A percentile compares a stretch with the other conserved stretches of the same genome.
phyloP scores from a whole-genome alignment of 2,113 vertebrate species.

The Rhea americana region DNA sequence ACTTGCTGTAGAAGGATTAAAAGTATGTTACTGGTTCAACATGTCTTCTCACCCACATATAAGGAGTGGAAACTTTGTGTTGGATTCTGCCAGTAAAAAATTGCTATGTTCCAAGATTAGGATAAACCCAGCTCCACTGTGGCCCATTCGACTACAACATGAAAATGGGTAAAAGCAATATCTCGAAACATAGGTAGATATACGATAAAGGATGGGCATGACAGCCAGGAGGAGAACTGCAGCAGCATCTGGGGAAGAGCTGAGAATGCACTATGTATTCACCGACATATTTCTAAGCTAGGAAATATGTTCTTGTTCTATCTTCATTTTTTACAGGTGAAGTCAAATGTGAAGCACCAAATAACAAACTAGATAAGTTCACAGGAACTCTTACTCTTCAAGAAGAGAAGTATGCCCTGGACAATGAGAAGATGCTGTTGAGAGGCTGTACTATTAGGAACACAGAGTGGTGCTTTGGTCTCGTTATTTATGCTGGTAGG shows the following conservation, averaged over 20 bases:
- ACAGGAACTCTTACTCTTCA: constrained; percentile 82
- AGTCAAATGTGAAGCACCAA: constrained; percentile 89
- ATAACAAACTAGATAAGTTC: constrained; percentile 92
- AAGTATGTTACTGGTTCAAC: constrained; percentile 9
- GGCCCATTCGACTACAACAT: not conserved
- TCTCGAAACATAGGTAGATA: not conserved
- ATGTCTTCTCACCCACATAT: not conserved
- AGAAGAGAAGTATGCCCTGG: constrained; percentile 78
- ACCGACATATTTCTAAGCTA: not conserved
- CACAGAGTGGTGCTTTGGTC: constrained; percentile 95
- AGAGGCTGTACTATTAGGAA: constrained; percentile 92
- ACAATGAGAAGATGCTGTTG: constrained; percentile 90
- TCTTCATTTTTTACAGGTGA: constrained; percentile 78
- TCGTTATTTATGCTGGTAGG: constrained; percentile 92
- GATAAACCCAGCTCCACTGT: not conserved
- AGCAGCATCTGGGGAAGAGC: not conserved
- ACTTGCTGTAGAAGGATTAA: not conserved
- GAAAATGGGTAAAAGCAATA: not conserved
- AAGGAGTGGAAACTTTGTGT: not conserved
- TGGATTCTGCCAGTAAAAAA: not conserved
- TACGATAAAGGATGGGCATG: not conserved
- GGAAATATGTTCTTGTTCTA: not conserved
- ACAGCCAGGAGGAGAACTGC: not conserved
- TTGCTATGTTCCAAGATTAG: not conserved
- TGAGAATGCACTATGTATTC: not conserved